These are phyloP conservation scores for Xylota segnis DNA, from an alignment of 2,888 invertebrate species.

Conservation along the genomic window DNA sequence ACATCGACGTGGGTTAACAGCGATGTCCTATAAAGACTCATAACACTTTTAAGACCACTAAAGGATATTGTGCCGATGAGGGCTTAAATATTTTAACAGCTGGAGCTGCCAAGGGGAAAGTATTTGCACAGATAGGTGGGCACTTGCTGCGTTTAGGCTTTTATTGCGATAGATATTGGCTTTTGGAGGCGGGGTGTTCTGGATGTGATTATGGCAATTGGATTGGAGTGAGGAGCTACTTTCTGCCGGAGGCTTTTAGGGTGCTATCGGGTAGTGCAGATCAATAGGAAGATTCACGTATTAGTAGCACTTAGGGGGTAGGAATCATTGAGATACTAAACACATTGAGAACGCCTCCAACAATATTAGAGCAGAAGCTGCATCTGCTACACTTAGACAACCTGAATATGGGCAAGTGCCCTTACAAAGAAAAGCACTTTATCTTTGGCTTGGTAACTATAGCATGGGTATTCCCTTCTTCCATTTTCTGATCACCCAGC, in stretches of 20 bases:
- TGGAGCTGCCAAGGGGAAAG: not conserved
- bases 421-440: too few species aligned
- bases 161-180: slow-evolving; percentile 7
- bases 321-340: too few species aligned
- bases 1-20: slow-evolving; percentile 18
- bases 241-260: not conserved
- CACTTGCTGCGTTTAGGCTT: slow-evolving; percentile 5
- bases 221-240: too few species aligned
- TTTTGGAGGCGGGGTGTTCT: not conserved
- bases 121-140: not conserved
- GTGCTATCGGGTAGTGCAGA: not conserved
- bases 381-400: too few species aligned
- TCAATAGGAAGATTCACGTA: too few species aligned
- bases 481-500: too few species aligned
- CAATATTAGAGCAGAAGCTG: too few species aligned
- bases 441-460: too few species aligned
- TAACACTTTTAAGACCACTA: slow-evolving; percentile 2
- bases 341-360: too few species aligned
- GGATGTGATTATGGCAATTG: not conserved
- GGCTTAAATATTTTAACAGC: not conserved
- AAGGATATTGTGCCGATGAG: not conserved
- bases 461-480: too few species aligned
- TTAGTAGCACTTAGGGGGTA: too few species aligned
- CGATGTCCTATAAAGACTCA: slow-evolving; percentile 2
- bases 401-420: too few species aligned